phyloP scores from a whole-genome alignment of 2,888 invertebrate species.

The Emmelina monodactyla region DNA sequence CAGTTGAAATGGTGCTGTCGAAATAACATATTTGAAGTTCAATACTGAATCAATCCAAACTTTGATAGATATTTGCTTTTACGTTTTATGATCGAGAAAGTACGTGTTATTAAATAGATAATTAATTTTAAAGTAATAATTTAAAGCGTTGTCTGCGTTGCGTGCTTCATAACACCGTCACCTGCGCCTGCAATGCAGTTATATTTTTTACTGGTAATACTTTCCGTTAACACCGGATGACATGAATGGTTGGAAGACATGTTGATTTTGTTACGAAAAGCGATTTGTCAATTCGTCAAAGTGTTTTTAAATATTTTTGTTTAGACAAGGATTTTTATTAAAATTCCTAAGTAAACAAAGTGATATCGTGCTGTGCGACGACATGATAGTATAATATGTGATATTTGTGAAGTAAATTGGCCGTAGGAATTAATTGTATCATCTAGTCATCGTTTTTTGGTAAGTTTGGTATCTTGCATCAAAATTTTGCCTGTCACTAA shows the following conservation, averaged over 20 bases:
- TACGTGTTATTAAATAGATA: too few relatives aligned
- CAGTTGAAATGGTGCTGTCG: too few relatives aligned
- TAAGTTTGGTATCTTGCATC: conserved; percentile 46
- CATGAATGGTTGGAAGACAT: conserved; percentile 51
- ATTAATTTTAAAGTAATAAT: too few relatives aligned
- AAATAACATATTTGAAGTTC: too few relatives aligned
- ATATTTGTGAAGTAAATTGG: conserved; percentile 43
- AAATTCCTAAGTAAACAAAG: conserved; percentile 46
- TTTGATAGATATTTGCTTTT: too few relatives aligned
- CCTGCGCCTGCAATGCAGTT: too few relatives aligned
- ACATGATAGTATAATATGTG: conserved; percentile 49
- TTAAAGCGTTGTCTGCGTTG: too few relatives aligned
- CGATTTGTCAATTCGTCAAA: conserved; percentile 58
- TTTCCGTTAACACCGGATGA: neutral
- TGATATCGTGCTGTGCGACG: conserved; percentile 42
- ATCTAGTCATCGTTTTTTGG: conserved; percentile 41
- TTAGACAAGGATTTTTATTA: conserved; percentile 30
- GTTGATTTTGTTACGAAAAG: conserved; percentile 56
- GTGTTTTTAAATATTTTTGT: conserved; percentile 39
- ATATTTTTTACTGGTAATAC: neutral
- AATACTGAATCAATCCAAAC: too few relatives aligned
- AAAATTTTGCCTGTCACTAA: conserved; percentile 36
- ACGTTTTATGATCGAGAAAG: too few relatives aligned
- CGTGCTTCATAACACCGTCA: too few relatives aligned
- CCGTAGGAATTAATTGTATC: conserved; percentile 32